These are phyloP conservation scores for Catostylus mosaicus DNA, from an alignment of 30 jellyfish, hydroid and myxozoan genomes.

Conservation along the genomic window DNA sequence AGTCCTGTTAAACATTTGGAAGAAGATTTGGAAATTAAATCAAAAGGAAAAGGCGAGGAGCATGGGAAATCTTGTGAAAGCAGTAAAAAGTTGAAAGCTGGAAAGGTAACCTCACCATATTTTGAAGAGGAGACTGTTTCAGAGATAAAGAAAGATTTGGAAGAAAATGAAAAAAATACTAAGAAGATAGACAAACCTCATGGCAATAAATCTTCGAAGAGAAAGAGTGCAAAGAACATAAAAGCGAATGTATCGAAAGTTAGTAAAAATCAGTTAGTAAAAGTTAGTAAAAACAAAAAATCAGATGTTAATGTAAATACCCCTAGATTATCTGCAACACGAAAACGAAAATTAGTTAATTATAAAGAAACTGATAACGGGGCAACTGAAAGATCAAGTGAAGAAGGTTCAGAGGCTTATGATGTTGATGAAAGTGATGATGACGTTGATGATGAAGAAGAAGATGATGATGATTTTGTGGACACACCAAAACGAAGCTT, in stretches of 20 bases:
- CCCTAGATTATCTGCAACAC: neutral
- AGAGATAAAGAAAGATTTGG: conserved; percentile 9
- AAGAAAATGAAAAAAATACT: neutral
- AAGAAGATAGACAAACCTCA: neutral
- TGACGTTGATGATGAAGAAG: conserved; percentile 43
- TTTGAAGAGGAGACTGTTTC: neutral
- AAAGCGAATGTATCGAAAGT: neutral
- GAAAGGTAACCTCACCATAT: neutral
- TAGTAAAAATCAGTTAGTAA: no score
- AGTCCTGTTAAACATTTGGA: conserved; percentile 18
- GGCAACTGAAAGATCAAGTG: conserved; percentile 3
- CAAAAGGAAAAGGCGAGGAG: neutral
- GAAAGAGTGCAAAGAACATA: neutral
- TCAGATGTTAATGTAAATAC: neutral
- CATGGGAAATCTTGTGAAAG: neutral
- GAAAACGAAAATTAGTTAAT: conserved; percentile 18
- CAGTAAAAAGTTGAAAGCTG: neutral
- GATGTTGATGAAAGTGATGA: conserved; percentile 6
- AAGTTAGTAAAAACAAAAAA: neutral
- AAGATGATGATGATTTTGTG: conserved; percentile 6
- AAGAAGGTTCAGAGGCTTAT: neutral
- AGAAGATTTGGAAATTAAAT: neutral
- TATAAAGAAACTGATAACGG: conserved; percentile 20
- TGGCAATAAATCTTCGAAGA: neutral
- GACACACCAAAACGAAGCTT: conserved; percentile 20